Base-by-base conservation (phyloP, 2,113 vertebrate genomes). In the Platycercus adscitus region DNA sequence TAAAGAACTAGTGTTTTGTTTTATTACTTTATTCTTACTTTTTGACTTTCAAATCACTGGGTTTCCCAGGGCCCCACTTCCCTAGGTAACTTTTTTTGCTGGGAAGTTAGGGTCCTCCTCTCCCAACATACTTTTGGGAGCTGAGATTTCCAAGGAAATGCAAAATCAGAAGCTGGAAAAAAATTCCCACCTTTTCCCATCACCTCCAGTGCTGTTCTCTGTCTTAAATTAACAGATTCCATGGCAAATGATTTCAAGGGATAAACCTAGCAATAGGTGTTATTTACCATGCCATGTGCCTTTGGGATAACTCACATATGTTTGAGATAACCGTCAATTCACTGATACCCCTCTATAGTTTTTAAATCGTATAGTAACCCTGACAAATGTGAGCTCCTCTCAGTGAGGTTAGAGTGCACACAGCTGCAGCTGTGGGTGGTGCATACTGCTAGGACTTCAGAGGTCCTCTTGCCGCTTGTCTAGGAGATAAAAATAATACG, bases 401-500 rank as follows among this genome's bases (percentile, higher is more conserved):
- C 47, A 37, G 8, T 28, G 65, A 85, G 84, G 77, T 56, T 25
- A 7, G 47, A 33, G 23, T 2, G 3, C 4, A 2, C 0, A 0
- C 8, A 14, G 35, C 58, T 3, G 0, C 68, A 26, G 33, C 46
- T 73, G 29, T 2, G 28, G 41, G 43, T 63, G 43, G 17, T 49
- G 39, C 35, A 3, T 2, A 6, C 65, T 58, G 37, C 49, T 18
- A n/a, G 61, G 17, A 8, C 52, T 24, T 61, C 16, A 9, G 64
- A 58, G 25, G n/a, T 33, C 68, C 78, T 77, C 77, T 44, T 31
- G 13, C 11, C 19, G 10, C 41, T 50, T 15, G 5, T 68, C 25
- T 19, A 9, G 25, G 56, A 39, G 60, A 3, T 25, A 55, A 13
- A 20, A 47, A 29, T 25, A 0, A 2, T 3, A 10, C 0, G 0